Evolutionary conservation across 2,888 invertebrate genomes (phyloP).

Genomic region (Zaprionus lineosus): DNA sequence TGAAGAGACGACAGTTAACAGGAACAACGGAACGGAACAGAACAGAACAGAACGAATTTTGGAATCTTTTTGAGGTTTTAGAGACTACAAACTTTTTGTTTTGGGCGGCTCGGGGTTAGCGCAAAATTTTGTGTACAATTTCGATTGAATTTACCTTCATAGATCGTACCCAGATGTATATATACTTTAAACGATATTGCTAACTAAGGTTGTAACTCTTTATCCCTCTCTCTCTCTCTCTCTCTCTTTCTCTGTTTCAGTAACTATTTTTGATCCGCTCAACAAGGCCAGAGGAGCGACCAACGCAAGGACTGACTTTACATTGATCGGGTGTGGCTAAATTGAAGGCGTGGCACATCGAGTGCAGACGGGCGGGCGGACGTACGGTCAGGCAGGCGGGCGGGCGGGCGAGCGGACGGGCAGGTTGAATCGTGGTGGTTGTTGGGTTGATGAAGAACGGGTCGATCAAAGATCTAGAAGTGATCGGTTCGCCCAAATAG

Average conservation of each 20-base stretch:
- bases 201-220: constrained; percentile 53
- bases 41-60: constrained; percentile 17
- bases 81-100: constrained; percentile 68
- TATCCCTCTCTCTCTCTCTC: constrained; percentile 35
- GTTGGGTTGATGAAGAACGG: constrained; percentile 24
- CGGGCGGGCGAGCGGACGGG: constrained; percentile 35
- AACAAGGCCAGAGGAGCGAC: constrained; percentile 24
- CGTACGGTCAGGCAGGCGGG: constrained; percentile 57
- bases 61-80: constrained; percentile 53
- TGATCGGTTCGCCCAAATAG: background rate
- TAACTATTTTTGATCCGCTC: constrained; percentile 16
- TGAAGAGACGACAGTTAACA: constrained; percentile 21
- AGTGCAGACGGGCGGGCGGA: constrained; percentile 66
- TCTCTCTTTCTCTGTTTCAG: constrained; percentile 29
- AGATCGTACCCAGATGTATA: constrained; percentile 83
- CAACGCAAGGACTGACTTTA: background rate
- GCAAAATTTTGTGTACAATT: constrained; percentile 65
- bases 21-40: constrained; percentile 38
- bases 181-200: constrained; percentile 54
- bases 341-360: constrained; percentile 61
- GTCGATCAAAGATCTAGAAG: constrained; percentile 11
- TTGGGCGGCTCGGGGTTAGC: constrained; percentile 70
- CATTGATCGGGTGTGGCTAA: constrained; percentile 23
- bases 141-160: constrained; percentile 81
- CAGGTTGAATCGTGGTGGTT: constrained; percentile 35